phyloP scores from a whole-genome alignment of 1,140 invertebrate genomes.

The Thereuonema tuberculata region DNA sequence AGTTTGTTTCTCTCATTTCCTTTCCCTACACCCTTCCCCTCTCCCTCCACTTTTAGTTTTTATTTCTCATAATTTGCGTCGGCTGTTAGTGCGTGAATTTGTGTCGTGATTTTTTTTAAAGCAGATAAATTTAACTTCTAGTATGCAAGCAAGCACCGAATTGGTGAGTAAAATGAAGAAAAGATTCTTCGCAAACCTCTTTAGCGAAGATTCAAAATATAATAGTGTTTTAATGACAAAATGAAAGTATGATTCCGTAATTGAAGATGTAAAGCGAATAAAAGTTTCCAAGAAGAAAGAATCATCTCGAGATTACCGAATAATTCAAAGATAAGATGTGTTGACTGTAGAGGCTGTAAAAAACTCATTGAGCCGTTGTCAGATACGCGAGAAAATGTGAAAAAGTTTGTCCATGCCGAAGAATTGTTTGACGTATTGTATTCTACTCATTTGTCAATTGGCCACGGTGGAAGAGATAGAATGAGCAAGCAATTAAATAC shows the following conservation, averaged over 20 bases:
- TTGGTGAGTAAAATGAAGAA: conserved; percentile 12
- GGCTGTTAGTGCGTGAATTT: conserved; percentile 4
- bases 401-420: conserved; percentile 13
- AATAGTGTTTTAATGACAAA: conserved; percentile 13
- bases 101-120: conserved; percentile 5
- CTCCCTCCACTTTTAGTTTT: too few species aligned
- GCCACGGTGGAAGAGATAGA: conserved; percentile 11
- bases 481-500: conserved; percentile 1
- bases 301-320: conserved; percentile 9
- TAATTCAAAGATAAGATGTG: conserved; percentile 11
- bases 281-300: conserved; percentile 15
- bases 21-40: too few species aligned
- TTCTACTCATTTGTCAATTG: conserved; percentile 12
- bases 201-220: conserved; percentile 12
- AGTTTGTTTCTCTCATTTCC: too few species aligned
- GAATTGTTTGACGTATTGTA: conserved; percentile 13
- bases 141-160: conserved; percentile 12
- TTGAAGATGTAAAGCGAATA: conserved; percentile 15
- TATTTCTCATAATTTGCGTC: too few species aligned
- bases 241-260: conserved; percentile 14
- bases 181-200: conserved; percentile 6
- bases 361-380: conserved; percentile 6
- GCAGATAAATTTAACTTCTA: conserved; percentile 7
- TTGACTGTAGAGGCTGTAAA: conserved; percentile 10
- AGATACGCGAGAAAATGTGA: conserved; percentile 10